Percentiles rank a stretch among this genome's conserved stretches.
Conservation (phyloP, 2,113 vertebrate genomes). For the Ptychochromis oligacanthus region DNA sequence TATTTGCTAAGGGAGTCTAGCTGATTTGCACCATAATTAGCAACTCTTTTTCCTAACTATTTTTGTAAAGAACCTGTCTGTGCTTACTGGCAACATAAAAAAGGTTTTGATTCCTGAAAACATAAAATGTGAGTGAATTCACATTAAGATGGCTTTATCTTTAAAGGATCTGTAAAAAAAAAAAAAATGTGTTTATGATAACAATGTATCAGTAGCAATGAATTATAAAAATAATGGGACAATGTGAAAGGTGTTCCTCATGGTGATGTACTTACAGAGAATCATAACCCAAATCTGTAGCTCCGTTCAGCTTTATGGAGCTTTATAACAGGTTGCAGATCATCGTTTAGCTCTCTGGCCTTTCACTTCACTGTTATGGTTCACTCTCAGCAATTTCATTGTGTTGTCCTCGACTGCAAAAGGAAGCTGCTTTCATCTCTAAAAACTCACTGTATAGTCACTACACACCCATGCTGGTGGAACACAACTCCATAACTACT, state of each 20-base stretch:
- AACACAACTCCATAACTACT: not conserved
- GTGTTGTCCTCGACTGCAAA: not conserved
- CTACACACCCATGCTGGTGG: not conserved
- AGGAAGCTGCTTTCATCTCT: not conserved
- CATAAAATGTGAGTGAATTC: not conserved
- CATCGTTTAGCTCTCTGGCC: not conserved
- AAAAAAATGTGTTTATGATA: not conserved
- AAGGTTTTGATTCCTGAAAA: not conserved
- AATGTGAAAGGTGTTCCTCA: not conserved
- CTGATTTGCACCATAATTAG: conserved; percentile 28
- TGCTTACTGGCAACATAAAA: not conserved
- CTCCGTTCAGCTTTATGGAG: not conserved
- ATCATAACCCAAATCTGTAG: not conserved
- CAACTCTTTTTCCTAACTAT: not conserved
- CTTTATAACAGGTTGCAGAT: not conserved
- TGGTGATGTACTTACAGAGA: not conserved
- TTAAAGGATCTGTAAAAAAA: not conserved
- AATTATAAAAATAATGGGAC: conserved; percentile 8
- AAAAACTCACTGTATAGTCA: not conserved
- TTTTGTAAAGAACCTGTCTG: conserved; percentile 4
- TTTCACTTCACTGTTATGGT: not conserved
- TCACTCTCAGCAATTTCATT: not conserved
- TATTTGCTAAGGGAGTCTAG: not conserved
- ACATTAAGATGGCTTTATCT: not conserved
- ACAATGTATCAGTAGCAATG: not conserved